phyloP scores from a whole-genome alignment of 2,113 vertebrate species.

The Prunella himalayana region DNA sequence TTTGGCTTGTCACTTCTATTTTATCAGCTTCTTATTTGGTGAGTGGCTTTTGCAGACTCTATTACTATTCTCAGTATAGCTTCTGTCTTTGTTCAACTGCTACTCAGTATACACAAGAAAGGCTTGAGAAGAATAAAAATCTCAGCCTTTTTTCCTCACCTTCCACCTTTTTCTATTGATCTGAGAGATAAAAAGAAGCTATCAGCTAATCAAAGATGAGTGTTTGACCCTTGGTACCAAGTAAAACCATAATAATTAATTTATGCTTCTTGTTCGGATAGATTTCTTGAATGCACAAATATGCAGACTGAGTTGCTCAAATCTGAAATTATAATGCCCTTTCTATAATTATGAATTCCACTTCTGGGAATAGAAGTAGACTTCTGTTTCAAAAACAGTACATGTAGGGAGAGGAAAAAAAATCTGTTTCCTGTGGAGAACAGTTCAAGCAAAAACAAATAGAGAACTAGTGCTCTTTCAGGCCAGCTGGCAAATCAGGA shows the following conservation, averaged over 20 bases:
- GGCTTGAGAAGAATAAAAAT: neutral
- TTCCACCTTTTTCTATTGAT: neutral
- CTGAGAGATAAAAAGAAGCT: neutral
- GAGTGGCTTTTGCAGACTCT: neutral
- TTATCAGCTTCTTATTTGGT: neutral
- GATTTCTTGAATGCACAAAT: neutral
- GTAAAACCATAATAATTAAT: neutral
- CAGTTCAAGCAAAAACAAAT: neutral
- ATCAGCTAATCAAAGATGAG: neutral
- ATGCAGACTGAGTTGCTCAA: neutral
- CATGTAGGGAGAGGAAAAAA: neutral
- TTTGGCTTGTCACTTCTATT: neutral
- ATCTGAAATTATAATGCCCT: conserved; percentile 7
- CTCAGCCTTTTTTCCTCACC: neutral
- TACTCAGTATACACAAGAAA: neutral
- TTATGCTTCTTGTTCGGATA: neutral
- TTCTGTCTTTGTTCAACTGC: neutral
- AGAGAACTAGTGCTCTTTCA: neutral
- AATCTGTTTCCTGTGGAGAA: neutral
- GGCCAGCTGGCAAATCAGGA: neutral
- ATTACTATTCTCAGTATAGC: neutral
- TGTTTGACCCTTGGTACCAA: neutral
- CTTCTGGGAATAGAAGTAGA: neutral
- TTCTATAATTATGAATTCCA: neutral
- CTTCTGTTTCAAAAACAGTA: neutral